Evolutionary conservation across 1,140 invertebrate species (phyloP).

Genomic region (Hycleus cichorii): DNA sequence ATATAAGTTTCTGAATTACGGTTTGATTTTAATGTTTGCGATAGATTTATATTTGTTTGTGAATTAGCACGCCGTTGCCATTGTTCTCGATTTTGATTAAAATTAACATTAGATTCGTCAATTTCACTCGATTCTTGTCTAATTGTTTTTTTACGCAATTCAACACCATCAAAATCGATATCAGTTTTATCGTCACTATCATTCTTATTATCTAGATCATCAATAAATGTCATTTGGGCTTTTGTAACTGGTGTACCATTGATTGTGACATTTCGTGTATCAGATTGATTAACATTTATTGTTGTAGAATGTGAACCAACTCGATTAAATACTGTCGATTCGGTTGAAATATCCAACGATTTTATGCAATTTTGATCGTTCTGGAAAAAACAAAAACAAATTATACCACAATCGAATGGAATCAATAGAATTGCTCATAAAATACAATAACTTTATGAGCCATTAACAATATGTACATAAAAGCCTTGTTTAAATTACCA

Average conservation of each 20-base stretch:
- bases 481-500: too few relatives aligned
- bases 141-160: slow-evolving; percentile 2
- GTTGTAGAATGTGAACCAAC: slow-evolving; percentile 26
- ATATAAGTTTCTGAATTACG: slow-evolving; percentile 45
- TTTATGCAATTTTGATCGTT: slow-evolving; percentile 10
- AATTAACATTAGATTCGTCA: slow-evolving; percentile 34
- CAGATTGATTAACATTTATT: slow-evolving; percentile 27
- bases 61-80: slow-evolving; percentile 56
- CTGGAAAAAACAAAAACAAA: slow-evolving; percentile 22
- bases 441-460: too few relatives aligned
- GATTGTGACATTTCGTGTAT: slow-evolving; percentile 20
- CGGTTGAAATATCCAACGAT: slow-evolving; percentile 3
- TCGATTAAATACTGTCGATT: too few relatives aligned
- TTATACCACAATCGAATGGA: neutral
- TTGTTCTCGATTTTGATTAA: slow-evolving; percentile 48
- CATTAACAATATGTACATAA: too few relatives aligned
- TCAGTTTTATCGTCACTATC: slow-evolving; percentile 2
- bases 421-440: neutral
- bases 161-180: neutral
- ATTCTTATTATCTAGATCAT: neutral
- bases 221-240: too few relatives aligned
- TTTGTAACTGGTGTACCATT: slow-evolving; percentile 18
- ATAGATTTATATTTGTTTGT: slow-evolving; percentile 42
- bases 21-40: slow-evolving; percentile 36
- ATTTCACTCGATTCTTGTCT: slow-evolving; percentile 17